Evolutionary conservation across 2,888 invertebrate species (phyloP).

Genomic region (Drosophila suboccidentalis): DNA sequence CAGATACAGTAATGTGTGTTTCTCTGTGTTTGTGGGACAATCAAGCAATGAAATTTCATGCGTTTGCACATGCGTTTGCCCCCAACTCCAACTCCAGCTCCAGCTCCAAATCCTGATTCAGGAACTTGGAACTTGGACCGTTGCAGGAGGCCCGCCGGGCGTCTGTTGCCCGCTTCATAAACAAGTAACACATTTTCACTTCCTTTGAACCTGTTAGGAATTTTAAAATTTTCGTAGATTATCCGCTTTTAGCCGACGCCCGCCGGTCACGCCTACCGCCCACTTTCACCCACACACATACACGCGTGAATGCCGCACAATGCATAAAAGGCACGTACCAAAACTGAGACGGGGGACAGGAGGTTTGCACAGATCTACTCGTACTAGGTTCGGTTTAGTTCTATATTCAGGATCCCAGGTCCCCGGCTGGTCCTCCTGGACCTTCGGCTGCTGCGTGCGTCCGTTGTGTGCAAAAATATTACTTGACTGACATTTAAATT

Average conservation of each 20-base stretch:
- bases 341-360: conserved; percentile 24
- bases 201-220: conserved; percentile 81
- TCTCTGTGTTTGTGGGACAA: conserved; percentile 71
- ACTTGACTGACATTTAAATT: conserved; percentile 82
- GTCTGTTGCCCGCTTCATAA: conserved; percentile 66
- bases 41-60: conserved; percentile 83
- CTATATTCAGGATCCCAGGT: conserved; percentile 35
- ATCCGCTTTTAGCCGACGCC: conserved; percentile 73
- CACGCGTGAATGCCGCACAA: conserved; percentile 71
- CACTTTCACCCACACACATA: conserved; percentile 18
- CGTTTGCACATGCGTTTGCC: conserved; percentile 78
- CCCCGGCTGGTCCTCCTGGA: conserved; percentile 19
- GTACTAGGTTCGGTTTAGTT: conserved; percentile 9
- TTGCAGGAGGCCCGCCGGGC: conserved; percentile 37
- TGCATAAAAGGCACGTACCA: conserved; percentile 78
- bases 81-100: background rate
- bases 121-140: conserved; percentile 16
- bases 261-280: conserved; percentile 54
- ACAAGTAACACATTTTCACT: conserved; percentile 82
- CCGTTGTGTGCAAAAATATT: conserved; percentile 73
- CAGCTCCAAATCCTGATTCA: background rate
- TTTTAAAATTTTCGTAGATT: conserved; percentile 79
- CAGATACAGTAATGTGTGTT: conserved; percentile 33
- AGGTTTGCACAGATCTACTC: conserved; percentile 40
- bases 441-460: conserved; percentile 34